A percentile compares a stretch with the other conserved stretches of the same genome.
These are phyloP conservation scores for Sebastes kiyomatsui DNA, from an alignment of 2,797 vertebrate species.

Conservation along the genomic window DNA sequence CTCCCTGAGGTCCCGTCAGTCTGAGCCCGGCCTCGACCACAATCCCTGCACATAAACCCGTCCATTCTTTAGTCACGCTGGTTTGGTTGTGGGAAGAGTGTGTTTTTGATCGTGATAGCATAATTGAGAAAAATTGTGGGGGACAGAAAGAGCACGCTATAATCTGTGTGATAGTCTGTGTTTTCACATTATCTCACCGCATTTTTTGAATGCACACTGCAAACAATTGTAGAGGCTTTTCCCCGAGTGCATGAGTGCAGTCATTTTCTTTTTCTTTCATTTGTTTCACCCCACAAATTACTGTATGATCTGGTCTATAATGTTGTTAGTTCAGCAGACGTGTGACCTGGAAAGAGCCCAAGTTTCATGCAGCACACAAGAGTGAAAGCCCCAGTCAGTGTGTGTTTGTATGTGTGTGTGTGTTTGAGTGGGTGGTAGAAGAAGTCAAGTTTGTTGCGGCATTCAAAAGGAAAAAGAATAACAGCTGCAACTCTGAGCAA, in stretches of 20 bases:
- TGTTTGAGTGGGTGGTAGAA: slow-evolving; percentile 61
- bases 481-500: slow-evolving; percentile 45
- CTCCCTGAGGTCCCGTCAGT: slow-evolving; percentile 73
- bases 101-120: slow-evolving; percentile 74
- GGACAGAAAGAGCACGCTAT: slow-evolving; percentile 45
- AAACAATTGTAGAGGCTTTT: slow-evolving; percentile 31
- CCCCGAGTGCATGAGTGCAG: slow-evolving; percentile 17
- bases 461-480: slow-evolving; percentile 5
- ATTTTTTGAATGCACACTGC: slow-evolving; percentile 33
- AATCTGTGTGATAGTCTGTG: slow-evolving; percentile 55
- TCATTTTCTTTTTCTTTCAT: slow-evolving; percentile 48
- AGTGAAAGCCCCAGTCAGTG: slow-evolving; percentile 61
- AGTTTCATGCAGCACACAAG: slow-evolving; percentile 36
- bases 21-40: slow-evolving; percentile 61
- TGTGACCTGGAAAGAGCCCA: slow-evolving; percentile 53
- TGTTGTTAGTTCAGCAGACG: slow-evolving; percentile 39
- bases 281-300: slow-evolving; percentile 29
- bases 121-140: slow-evolving; percentile 66
- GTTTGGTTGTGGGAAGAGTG: slow-evolving; percentile 58
- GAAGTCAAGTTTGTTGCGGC: slow-evolving; percentile 45
- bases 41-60: slow-evolving; percentile 61
- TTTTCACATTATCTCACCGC: slow-evolving; percentile 58
- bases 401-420: slow-evolving; percentile 57
- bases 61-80: slow-evolving; percentile 69
- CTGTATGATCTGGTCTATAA: slow-evolving; percentile 19